These are phyloP conservation scores for Akabosia matsudoensis DNA, from an alignment of 1,140 invertebrate genomes.

Conservation along the genomic window DNA sequence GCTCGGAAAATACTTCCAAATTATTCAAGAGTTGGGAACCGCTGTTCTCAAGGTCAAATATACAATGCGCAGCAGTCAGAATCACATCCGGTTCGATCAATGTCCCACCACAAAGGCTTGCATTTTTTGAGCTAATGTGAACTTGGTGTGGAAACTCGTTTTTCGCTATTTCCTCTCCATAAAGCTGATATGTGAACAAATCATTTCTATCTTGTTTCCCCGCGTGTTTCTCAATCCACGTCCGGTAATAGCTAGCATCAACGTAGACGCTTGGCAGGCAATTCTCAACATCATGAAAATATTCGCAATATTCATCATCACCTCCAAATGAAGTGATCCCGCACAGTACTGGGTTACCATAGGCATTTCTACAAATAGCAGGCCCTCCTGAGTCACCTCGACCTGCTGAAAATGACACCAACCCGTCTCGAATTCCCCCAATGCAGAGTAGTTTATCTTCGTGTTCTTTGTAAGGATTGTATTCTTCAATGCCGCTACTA, in stretches of 20 bases:
- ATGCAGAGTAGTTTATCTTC: background rate
- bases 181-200: background rate
- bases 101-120: background rate
- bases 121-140: background rate
- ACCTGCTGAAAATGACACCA: background rate
- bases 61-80: background rate
- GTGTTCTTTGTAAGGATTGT: background rate
- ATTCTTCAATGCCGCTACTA: background rate
- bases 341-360: background rate
- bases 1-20: background rate
- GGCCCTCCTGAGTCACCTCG: background rate
- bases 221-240: background rate
- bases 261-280: background rate
- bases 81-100: background rate
- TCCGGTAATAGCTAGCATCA: background rate
- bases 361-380: background rate
- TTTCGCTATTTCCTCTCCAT: background rate
- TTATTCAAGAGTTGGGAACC: background rate
- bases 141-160: background rate
- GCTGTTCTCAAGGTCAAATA: background rate
- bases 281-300: background rate
- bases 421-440: background rate
- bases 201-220: background rate
- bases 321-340: background rate
- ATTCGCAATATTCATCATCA: background rate